Evolutionary conservation across 2,113 vertebrate species (phyloP).

Genomic region (Pyrgilauda ruficollis): DNA sequence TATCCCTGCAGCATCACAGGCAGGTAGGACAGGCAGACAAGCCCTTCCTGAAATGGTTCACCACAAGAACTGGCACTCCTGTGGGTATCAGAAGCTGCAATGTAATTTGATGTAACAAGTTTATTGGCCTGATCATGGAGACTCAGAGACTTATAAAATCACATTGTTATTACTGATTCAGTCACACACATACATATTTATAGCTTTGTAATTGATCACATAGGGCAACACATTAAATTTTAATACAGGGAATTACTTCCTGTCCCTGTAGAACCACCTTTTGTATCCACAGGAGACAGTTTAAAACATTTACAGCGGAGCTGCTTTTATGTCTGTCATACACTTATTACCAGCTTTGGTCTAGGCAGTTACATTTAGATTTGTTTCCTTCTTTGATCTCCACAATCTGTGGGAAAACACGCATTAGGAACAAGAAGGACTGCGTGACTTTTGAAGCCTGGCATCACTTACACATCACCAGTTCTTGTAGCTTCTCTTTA

Average conservation of each 20-base stretch:
- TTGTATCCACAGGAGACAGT: not conserved
- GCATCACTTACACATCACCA: not conserved
- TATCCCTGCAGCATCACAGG: not conserved
- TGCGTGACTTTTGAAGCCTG: not conserved
- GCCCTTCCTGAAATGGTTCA: not conserved
- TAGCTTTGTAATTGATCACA: not conserved
- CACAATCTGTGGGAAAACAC: not conserved
- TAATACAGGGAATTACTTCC: not conserved
- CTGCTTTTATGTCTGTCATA: not conserved
- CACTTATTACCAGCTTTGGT: not conserved
- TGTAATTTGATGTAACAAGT: not conserved
- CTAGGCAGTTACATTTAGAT: not conserved
- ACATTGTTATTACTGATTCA: not conserved
- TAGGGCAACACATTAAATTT: not conserved
- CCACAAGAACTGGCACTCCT: not conserved
- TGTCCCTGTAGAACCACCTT: not conserved
- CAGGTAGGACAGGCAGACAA: not conserved
- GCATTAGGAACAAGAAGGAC: not conserved
- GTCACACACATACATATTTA: slow-evolving; percentile 6
- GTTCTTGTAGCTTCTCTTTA: not conserved
- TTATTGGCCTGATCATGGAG: not conserved
- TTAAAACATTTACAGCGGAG: not conserved
- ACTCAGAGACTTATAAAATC: slow-evolving; percentile 6
- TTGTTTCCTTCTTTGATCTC: slow-evolving; percentile 14
- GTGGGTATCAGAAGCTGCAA: not conserved